phyloP scores from a whole-genome alignment of 2,113 vertebrate genomes.

The Sciurus niger region DNA sequence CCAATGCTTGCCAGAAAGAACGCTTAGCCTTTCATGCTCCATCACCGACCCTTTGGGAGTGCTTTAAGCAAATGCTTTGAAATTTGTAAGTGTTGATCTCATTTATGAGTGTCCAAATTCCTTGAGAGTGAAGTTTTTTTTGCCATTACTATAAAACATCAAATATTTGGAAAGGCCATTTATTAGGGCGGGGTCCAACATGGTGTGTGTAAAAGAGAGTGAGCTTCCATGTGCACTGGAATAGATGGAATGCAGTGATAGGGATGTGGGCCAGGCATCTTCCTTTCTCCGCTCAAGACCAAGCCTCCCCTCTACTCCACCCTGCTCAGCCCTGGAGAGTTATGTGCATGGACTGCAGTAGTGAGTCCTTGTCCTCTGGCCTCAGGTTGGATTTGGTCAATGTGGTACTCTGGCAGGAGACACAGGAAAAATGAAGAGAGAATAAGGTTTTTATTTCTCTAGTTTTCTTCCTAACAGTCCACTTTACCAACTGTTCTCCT shows the following conservation, averaged over 20 bases:
- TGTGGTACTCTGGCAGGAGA: not conserved
- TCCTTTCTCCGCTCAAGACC: not conserved
- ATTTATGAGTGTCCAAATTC: conserved; percentile 80
- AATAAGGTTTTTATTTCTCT: not conserved
- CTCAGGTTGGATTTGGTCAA: not conserved
- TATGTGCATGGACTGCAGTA: not conserved
- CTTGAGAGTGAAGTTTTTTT: conserved; percentile 71
- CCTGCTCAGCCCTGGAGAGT: not conserved
- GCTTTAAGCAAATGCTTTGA: conserved; percentile 72
- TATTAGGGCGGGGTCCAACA: conserved; percentile 31
- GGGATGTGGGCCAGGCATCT: not conserved
- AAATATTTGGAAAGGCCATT: conserved; percentile 77
- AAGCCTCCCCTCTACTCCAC: not conserved
- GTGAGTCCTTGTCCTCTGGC: not conserved
- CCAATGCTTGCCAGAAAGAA: conserved; percentile 68
- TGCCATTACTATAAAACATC: conserved; percentile 81
- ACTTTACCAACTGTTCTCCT: not conserved
- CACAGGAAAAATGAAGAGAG: not conserved
- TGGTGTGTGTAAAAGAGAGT: conserved; percentile 32
- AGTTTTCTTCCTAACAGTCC: not conserved
- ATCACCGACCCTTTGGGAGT: conserved; percentile 61
- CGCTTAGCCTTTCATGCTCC: conserved; percentile 61
- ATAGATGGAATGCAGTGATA: not conserved
- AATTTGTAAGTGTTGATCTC: conserved; percentile 79
- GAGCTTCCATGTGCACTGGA: not conserved